A percentile compares a stretch with the other conserved stretches of the same genome.
These are phyloP conservation scores for Drosophila robusta DNA, from an alignment of 2,888 invertebrate genomes.

Conservation along the genomic window DNA sequence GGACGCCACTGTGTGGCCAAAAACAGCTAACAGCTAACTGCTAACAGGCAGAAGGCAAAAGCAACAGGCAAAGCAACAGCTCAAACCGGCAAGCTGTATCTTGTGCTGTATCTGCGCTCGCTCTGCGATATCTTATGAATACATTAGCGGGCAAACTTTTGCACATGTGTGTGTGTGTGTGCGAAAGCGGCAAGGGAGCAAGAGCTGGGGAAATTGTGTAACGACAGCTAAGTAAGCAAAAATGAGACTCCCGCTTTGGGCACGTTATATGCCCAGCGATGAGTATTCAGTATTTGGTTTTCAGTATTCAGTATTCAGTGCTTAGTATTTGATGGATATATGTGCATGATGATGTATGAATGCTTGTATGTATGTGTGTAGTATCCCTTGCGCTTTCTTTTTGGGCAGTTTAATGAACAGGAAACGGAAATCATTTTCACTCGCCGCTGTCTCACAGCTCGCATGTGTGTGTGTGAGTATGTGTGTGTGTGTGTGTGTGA, in stretches of 20 bases:
- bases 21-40: conserved; percentile 10
- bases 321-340: conserved; percentile 22
- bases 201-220: conserved; percentile 46
- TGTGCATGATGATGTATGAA: background rate
- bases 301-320: conserved; percentile 33
- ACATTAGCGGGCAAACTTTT: conserved; percentile 40
- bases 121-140: conserved; percentile 46
- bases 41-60: conserved; percentile 29
- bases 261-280: conserved; percentile 35
- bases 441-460: conserved; percentile 27
- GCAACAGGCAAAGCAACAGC: conserved; percentile 26
- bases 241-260: conserved; percentile 23
- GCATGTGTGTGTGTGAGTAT: background rate
- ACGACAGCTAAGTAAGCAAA: conserved; percentile 55
- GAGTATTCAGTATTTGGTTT: conserved; percentile 37
- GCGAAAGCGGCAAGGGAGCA: background rate
- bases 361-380: background rate
- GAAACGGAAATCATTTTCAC: conserved; percentile 74
- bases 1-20: conserved; percentile 24
- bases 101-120: conserved; percentile 35
- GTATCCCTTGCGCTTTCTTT: conserved; percentile 61
- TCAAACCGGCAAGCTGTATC: conserved; percentile 35
- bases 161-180: background rate
- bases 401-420: conserved; percentile 74
- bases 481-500: conserved; percentile 11